A percentile compares a stretch with the other conserved stretches of the same genome.
phyloP scores from a whole-genome alignment of 2,888 invertebrate genomes.

The Epiblema foenella region DNA sequence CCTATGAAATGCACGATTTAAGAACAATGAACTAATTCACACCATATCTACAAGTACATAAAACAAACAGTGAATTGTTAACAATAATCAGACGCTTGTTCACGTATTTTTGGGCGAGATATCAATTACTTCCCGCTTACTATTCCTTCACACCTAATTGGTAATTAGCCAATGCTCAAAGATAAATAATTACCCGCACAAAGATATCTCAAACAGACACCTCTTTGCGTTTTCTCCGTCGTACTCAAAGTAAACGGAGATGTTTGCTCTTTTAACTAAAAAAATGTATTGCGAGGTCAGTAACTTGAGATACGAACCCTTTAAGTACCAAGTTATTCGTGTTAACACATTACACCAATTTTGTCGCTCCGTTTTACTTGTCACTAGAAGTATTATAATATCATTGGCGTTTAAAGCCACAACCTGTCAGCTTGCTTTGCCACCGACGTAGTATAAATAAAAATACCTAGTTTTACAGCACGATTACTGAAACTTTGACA shows the following conservation, averaged over 20 bases:
- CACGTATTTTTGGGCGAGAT: constrained; percentile 44
- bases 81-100: constrained; percentile 52
- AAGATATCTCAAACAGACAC: constrained; percentile 60
- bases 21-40: constrained; percentile 44
- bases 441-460: too few relatives aligned
- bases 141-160: constrained; percentile 53
- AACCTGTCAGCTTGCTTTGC: too few relatives aligned
- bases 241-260: constrained; percentile 54
- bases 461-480: too few relatives aligned
- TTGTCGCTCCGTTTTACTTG: constrained; percentile 10
- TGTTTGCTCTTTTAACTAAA: constrained; percentile 66
- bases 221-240: constrained; percentile 59
- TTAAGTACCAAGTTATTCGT: constrained; percentile 23
- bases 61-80: constrained; percentile 51
- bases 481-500: too few relatives aligned
- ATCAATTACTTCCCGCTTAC: constrained; percentile 56
- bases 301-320: constrained; percentile 37
- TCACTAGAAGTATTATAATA: constrained; percentile 11
- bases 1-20: constrained; percentile 43
- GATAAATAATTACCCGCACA: constrained; percentile 65
- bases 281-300: constrained; percentile 54
- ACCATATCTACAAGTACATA: constrained; percentile 44
- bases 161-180: constrained; percentile 57
- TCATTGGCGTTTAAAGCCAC: constrained; percentile 28
- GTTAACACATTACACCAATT: constrained; percentile 27